These are phyloP conservation scores for Athalia circularis DNA, from an alignment of 2,888 invertebrate species.

Conservation along the genomic window DNA sequence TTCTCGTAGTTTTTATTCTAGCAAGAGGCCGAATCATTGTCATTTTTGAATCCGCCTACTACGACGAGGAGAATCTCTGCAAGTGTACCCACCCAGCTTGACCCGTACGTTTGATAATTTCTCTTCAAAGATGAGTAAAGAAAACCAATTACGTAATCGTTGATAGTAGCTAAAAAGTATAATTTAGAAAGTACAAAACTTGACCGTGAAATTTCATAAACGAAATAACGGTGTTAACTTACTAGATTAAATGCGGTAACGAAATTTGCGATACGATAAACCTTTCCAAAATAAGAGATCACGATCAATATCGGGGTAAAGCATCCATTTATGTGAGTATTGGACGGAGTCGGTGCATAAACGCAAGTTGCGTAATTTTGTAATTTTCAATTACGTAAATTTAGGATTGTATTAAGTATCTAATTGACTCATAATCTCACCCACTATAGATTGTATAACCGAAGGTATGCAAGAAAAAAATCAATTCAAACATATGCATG, in stretches of 20 bases:
- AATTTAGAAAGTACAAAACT: not conserved
- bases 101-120: not conserved
- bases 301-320: conserved; percentile 51
- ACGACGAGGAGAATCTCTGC: too few relatives aligned
- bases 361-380: conserved; percentile 40
- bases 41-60: too few relatives aligned
- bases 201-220: conserved; percentile 23
- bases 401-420: too few relatives aligned
- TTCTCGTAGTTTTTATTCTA: too few relatives aligned
- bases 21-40: too few relatives aligned
- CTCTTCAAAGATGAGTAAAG: conserved; percentile 43
- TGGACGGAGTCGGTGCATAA: conserved; percentile 51
- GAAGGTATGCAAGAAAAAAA: too few relatives aligned
- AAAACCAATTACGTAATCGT: conserved; percentile 47
- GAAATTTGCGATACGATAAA: conserved; percentile 50
- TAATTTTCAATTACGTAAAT: too few relatives aligned
- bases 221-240: not conserved
- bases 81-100: not conserved
- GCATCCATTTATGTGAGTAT: conserved; percentile 52
- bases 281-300: conserved; percentile 52
- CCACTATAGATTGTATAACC: too few relatives aligned
- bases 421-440: too few relatives aligned
- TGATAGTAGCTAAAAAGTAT: conserved; percentile 49
- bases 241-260: conserved; percentile 52
- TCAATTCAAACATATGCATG: too few relatives aligned